Percentiles rank a stretch among this genome's conserved stretches.
Evolutionary conservation across 2,888 invertebrate species (phyloP).

Genomic region (Aricia artaxerxes): DNA sequence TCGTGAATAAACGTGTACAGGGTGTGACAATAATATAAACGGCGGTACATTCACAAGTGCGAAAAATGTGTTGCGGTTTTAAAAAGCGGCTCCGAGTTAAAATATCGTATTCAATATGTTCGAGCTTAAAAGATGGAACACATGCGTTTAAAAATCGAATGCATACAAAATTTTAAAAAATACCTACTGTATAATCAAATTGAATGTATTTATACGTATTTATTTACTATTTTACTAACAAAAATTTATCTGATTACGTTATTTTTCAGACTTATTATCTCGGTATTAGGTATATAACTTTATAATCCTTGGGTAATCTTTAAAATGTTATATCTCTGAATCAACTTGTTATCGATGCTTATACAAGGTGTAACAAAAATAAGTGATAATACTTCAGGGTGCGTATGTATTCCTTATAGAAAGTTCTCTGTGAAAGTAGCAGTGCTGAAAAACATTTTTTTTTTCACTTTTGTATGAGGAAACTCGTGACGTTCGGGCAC

Average conservation of each 20-base stretch:
- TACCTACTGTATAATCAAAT: not conserved
- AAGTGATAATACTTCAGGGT: no score
- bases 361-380: no score
- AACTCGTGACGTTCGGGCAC: no score
- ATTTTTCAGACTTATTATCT: not conserved
- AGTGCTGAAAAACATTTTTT: no score
- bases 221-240: no score
- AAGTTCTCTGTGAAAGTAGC: no score
- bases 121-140: not conserved
- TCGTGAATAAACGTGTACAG: not conserved
- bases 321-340: no score
- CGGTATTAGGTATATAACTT: no score
- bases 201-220: not conserved
- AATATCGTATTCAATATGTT: not conserved
- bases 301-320: no score
- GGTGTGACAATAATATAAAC: not conserved
- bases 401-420: no score
- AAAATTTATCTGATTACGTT: not conserved
- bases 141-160: not conserved
- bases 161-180: not conserved
- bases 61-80: slow-evolving; percentile 5
- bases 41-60: not conserved
- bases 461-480: no score
- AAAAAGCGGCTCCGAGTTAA: not conserved
- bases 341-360: no score